Conservation (phyloP, 1,140 invertebrate genomes). For the Trichogramma pretiosum region DNA sequence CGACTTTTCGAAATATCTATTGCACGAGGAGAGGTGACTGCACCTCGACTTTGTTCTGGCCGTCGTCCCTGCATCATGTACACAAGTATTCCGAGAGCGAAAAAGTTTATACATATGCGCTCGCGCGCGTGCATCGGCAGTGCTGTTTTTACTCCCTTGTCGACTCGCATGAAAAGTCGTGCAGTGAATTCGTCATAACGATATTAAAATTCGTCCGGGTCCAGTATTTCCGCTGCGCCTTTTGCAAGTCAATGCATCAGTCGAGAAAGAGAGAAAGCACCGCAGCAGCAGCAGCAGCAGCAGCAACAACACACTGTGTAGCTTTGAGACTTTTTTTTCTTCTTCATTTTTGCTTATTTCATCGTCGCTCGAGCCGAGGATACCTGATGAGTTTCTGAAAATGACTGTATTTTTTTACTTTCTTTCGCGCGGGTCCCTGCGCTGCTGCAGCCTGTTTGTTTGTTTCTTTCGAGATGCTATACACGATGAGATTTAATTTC, state of each 20-base stretch:
- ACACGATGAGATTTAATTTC: too few species aligned
- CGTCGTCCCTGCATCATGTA: background rate
- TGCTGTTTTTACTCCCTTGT: background rate
- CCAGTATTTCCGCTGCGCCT: constrained; percentile 5
- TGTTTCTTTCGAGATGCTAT: too few species aligned
- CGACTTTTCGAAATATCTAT: too few species aligned
- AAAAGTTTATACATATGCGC: background rate
- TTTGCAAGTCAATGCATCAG: constrained; percentile 15
- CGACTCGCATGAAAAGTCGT: background rate
- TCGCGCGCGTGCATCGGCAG: background rate
- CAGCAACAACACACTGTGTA: background rate
- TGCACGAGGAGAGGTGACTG: too few species aligned
- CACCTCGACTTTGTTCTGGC: background rate
- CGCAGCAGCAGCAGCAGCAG: too few species aligned
- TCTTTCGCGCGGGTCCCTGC: too few species aligned
- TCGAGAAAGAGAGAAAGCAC: too few species aligned
- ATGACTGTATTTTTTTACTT: too few species aligned
- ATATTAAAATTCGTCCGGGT: constrained; percentile 12
- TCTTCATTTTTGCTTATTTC: background rate
- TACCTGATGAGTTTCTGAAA: too few species aligned
- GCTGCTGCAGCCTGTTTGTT: too few species aligned
- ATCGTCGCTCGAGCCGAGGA: too few species aligned
- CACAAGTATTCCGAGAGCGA: background rate
- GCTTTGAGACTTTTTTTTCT: background rate
- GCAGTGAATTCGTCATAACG: constrained; percentile 7